Evolutionary conservation across 2,797 vertebrate genomes (phyloP), one percentile per base, ranked within the genome.

Genomic region (Anolis apletophallus): DNA sequence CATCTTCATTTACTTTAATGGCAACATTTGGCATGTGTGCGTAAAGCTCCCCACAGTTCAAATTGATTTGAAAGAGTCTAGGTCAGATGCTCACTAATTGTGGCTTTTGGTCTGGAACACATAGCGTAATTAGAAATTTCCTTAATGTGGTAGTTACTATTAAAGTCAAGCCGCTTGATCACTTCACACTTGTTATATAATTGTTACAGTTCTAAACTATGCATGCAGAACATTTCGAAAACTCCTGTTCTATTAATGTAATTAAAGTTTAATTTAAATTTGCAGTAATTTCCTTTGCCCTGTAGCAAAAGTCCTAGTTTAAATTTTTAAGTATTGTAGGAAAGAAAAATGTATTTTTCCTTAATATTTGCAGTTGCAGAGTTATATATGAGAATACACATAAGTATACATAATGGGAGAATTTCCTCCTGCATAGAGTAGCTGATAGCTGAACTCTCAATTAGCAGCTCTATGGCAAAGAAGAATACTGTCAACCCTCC

Each of bases 181-280:
- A 80, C 54, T 87, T 94, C 72, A 86, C 16, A 78, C 84, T 85
- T 93, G 89, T 89, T 92, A 64, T 82, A 84, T 90, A 94, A 86
- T 92, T 92, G 75, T 94, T 92, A 91, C 75, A 94, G 67, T 91
- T 89, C 26, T 90, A 83, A 93, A 87, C 88, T 85, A 57, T 88
- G 84, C 86, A 88, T 93, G 89, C 86, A 90, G 88, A 95, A 93
- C 93, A 85, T 88, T 90, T 90, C 91, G 88, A 84, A 80, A 93
- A 90, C 91, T 91, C 50, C 74, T 91, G 75, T 87, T 93, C 82
- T 90, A 90, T 92, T 94, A 93, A 90, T 93, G 91, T 90, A 93
- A 93, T 94, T 93, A 89, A 93, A 88, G 61, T 91, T 93, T 91
- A 92, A 93, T 92, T 95, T 93, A 87, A 89, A 68, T 91, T 87